These are phyloP conservation scores for Penelope pileata DNA, from an alignment of 2,113 vertebrate species.

Conservation along the genomic window DNA sequence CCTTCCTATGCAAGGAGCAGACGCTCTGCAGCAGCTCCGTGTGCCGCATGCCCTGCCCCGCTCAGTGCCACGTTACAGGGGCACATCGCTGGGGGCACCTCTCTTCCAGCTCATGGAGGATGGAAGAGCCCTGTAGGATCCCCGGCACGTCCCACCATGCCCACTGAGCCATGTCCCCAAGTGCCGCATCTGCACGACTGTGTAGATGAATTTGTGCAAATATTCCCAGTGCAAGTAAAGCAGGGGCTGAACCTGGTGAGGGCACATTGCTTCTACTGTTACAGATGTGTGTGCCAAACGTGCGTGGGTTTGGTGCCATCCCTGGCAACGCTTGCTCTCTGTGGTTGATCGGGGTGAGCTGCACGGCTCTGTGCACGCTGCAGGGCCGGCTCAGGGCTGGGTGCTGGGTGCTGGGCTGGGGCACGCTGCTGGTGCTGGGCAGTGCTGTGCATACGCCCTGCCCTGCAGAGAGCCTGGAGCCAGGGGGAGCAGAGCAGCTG, in stretches of 20 bases:
- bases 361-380: accelerated
- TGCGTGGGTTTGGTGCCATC: not conserved
- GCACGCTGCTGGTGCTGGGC: too few species aligned
- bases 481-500: not conserved
- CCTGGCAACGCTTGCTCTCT: not conserved
- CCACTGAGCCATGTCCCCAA: too few species aligned
- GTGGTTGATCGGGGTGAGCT: too few species aligned
- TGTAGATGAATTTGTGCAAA: not conserved
- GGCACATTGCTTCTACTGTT: not conserved
- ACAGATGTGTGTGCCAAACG: too few species aligned
- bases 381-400: too few species aligned
- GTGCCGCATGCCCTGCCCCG: not conserved
- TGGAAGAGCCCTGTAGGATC: too few species aligned
- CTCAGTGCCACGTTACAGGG: not conserved
- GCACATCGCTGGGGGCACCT: not conserved
- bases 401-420: not conserved
- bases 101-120: too few species aligned
- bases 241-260: not conserved
- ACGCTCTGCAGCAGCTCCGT: not conserved
- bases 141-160: too few species aligned
- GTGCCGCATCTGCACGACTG: too few species aligned
- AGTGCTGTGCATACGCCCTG: too few species aligned
- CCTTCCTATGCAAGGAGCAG: not conserved
- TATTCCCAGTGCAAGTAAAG: not conserved
- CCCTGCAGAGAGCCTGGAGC: not conserved